Percentiles rank a stretch among this genome's conserved stretches.
These are phyloP conservation scores for Anhinga rufa DNA, from an alignment of 2,113 vertebrate genomes.

Conservation along the genomic window DNA sequence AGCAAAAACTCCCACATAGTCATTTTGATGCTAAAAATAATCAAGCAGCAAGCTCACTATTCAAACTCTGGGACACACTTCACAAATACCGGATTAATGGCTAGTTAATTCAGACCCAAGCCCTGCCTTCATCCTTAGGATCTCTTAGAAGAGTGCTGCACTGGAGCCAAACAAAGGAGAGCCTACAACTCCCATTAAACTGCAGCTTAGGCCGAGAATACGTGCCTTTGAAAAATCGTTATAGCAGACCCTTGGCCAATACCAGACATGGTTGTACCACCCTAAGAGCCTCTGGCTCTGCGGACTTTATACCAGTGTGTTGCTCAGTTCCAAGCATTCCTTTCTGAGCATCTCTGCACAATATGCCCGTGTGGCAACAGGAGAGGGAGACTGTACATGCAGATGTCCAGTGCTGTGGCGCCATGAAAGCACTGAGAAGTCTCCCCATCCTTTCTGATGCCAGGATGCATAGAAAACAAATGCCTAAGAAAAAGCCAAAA, in stretches of 20 bases:
- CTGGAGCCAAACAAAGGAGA: background rate
- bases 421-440: slow-evolving; percentile 39
- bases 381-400: slow-evolving; percentile 70
- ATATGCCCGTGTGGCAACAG: slow-evolving; percentile 60
- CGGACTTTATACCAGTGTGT: background rate
- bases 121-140: background rate
- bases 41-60: background rate
- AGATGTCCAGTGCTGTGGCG: slow-evolving; percentile 60
- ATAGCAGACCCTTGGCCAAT: background rate
- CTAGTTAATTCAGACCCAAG: background rate
- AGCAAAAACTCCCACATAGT: background rate
- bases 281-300: background rate
- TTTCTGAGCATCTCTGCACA: slow-evolving; percentile 77
- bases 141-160: background rate
- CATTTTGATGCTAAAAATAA: background rate
- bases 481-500: slow-evolving; percentile 46
- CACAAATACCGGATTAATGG: background rate
- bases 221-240: background rate
- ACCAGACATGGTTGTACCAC: background rate
- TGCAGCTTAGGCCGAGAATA: background rate
- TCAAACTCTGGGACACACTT: background rate
- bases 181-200: background rate
- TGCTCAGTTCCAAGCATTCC: slow-evolving; percentile 67
- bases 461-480: slow-evolving; percentile 38
- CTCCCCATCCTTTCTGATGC: slow-evolving; percentile 53